These are phyloP conservation scores for Brachirus orientalis DNA, from an alignment of 2,113 vertebrate species.

Conservation along the genomic window DNA sequence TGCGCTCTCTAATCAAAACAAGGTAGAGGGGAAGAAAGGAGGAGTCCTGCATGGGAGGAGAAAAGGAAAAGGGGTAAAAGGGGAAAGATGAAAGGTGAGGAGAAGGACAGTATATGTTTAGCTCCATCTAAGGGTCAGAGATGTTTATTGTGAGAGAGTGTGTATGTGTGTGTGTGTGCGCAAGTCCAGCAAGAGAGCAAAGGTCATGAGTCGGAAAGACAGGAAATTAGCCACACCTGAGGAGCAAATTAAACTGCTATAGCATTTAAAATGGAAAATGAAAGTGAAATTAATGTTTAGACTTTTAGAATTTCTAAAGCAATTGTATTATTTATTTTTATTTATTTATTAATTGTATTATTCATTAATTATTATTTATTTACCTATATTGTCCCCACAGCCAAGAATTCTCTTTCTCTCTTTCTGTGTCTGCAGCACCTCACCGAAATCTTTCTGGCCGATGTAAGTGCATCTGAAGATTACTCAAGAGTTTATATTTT, in stretches of 20 bases:
- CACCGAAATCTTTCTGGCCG: too few species aligned
- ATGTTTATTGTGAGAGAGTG: slow-evolving; percentile 22
- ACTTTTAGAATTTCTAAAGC: too few species aligned
- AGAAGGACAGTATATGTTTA: slow-evolving; percentile 52
- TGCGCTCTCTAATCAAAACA: slow-evolving; percentile 43
- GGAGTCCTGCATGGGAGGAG: background rate
- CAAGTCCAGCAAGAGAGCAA: slow-evolving; percentile 31
- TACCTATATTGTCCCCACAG: too few species aligned
- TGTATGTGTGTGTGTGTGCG: slow-evolving; percentile 15
- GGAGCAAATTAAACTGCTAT: slow-evolving; percentile 21
- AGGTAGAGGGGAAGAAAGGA: slow-evolving; percentile 8
- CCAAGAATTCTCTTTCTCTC: too few species aligned
- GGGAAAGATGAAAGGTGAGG: slow-evolving; percentile 49
- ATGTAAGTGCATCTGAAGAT: too few species aligned
- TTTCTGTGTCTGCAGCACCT: too few species aligned
- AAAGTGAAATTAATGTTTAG: background rate
- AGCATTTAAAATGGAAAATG: background rate
- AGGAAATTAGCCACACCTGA: slow-evolving; percentile 76
- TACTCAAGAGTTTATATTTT: too few species aligned
- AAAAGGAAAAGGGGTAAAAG: background rate
- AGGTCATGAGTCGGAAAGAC: slow-evolving; percentile 65
- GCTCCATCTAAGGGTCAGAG: slow-evolving; percentile 33
- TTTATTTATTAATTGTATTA: too few species aligned
- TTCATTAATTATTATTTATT: too few species aligned
- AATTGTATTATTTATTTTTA: too few species aligned